Evolutionary conservation across 2,113 vertebrate genomes (phyloP).

Genomic region (Oreamnos americanus): DNA sequence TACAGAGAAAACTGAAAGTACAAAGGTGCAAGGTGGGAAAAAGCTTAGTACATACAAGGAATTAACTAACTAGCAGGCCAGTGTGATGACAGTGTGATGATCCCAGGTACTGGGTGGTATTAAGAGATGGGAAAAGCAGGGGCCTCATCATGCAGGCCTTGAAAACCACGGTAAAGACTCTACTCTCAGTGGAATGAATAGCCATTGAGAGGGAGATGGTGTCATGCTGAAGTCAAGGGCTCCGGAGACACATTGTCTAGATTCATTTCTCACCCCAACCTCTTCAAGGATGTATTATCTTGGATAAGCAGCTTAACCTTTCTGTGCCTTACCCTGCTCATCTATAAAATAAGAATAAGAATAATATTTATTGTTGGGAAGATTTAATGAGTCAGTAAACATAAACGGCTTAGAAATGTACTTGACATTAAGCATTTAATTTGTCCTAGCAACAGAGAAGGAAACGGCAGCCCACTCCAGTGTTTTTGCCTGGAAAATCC

Average conservation of each 20-base stretch:
- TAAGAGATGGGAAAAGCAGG: background rate
- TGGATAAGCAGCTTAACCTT: background rate
- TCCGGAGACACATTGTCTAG: background rate
- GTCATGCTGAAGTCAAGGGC: background rate
- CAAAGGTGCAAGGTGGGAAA: background rate
- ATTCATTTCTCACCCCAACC: background rate
- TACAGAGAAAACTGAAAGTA: background rate
- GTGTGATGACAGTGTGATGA: background rate
- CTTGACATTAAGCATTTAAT: conserved; percentile 21
- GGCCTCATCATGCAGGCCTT: background rate
- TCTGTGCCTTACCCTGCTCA: background rate
- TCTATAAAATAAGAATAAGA: background rate
- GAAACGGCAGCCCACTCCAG: too few relatives aligned
- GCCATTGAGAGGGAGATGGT: background rate
- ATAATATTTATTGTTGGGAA: background rate
- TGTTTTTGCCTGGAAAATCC: too few relatives aligned
- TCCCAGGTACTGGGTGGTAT: background rate
- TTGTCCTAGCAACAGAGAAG: background rate
- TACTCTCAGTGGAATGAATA: background rate
- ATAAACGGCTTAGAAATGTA: background rate
- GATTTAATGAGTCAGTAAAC: background rate
- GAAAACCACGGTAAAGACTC: background rate
- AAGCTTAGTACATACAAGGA: background rate
- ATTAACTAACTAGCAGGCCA: background rate
- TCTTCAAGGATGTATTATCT: background rate